A percentile compares a stretch with the other conserved stretches of the same genome.
Conservation (phyloP, 2,113 vertebrate genomes). For the Rana temporaria region DNA sequence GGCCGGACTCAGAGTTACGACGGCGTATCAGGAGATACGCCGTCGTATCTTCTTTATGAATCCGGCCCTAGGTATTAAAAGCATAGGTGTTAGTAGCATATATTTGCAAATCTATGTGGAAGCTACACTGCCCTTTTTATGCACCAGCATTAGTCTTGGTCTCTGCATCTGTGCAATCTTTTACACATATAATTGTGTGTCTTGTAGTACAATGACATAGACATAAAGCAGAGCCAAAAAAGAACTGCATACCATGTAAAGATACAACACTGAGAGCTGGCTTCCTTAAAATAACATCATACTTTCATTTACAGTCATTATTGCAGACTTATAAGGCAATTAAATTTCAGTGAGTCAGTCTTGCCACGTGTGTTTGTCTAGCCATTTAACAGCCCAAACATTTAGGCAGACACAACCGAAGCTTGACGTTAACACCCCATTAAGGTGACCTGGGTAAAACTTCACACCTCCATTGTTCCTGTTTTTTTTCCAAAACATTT, state of each 20-base stretch:
- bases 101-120: too few relatives aligned
- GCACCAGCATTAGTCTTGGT: too few relatives aligned
- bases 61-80: too few relatives aligned
- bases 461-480: slow-evolving; percentile 14
- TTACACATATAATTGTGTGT: too few relatives aligned
- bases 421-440: slow-evolving; percentile 10
- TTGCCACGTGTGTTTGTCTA: slow-evolving; percentile 31
- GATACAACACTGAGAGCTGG: too few relatives aligned
- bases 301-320: neutral
- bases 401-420: slow-evolving; percentile 11
- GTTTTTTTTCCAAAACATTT: slow-evolving; percentile 3
- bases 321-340: slow-evolving; percentile 33
- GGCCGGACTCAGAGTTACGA: too few relatives aligned
- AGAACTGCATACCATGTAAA: neutral
- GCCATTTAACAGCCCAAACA: slow-evolving; percentile 19
- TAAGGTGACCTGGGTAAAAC: slow-evolving; percentile 19
- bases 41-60: too few relatives aligned
- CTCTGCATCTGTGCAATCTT: too few relatives aligned
- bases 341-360: slow-evolving; percentile 31
- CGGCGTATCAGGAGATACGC: too few relatives aligned
- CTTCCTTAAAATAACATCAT: too few relatives aligned
- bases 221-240: neutral
- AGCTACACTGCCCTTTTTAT: too few relatives aligned
- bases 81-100: too few relatives aligned
- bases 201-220: neutral